A percentile compares a stretch with the other conserved stretches of the same genome.
phyloP scores from a whole-genome alignment of 2,797 vertebrate species.

The Pseudotriccus pelzelni region DNA sequence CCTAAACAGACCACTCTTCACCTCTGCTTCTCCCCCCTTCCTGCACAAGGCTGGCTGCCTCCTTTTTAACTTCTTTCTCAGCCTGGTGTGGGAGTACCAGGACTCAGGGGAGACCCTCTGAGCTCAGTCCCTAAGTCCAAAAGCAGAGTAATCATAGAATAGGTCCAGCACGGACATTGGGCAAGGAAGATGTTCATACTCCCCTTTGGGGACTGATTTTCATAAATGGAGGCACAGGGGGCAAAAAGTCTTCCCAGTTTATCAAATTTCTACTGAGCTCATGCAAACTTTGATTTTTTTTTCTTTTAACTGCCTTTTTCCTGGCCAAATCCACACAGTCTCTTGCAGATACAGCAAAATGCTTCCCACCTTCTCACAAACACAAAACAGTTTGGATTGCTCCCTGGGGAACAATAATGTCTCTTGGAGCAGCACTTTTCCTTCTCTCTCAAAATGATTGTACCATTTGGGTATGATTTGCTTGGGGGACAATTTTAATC shows the following conservation, averaged over 20 bases:
- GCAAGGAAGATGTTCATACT: not conserved
- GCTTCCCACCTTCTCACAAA: not conserved
- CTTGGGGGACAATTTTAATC: not conserved
- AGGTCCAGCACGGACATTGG: not conserved
- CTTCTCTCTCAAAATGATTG: not conserved
- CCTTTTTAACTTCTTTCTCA: not conserved
- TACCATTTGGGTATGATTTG: not conserved
- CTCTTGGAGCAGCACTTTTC: not conserved
- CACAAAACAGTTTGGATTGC: not conserved
- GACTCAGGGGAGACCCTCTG: not conserved
- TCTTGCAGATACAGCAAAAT: not conserved
- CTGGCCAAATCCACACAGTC: not conserved
- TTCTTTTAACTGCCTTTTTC: not conserved
- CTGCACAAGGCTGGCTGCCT: not conserved
- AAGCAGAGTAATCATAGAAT: not conserved
- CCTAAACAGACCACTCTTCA: rapidly evolving
- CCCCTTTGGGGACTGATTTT: not conserved
- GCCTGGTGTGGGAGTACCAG: not conserved
- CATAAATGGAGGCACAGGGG: not conserved
- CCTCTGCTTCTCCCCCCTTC: not conserved
- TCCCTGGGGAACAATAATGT: not conserved
- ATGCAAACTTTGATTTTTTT: not conserved
- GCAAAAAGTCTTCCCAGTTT: not conserved
- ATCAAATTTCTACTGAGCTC: not conserved
- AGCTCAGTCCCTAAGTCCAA: not conserved